Base-by-base conservation (phyloP, 1,140 invertebrate species). In the Drosophila aff. region DNA sequence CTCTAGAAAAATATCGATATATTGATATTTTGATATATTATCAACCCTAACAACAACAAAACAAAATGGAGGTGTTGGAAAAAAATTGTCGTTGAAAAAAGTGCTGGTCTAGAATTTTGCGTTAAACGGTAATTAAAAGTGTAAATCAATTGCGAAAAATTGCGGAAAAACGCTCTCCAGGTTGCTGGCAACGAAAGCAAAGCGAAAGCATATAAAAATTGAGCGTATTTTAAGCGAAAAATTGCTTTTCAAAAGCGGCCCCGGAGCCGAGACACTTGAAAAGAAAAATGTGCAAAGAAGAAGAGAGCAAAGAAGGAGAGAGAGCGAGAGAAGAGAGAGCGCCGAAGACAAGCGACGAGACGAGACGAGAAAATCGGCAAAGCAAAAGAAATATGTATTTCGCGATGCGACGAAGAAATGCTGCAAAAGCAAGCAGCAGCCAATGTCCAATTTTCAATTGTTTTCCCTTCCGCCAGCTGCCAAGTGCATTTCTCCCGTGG, bases 51-150 rank as follows among this genome's bases (percentile, higher is more conserved):
- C 63, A 62, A 63, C 63, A 75, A 75, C 67, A 85, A 92, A 91
- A 92, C 92, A 92, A 93, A 93, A 93, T 93, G 92, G 92, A 92
- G 92, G 92, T 82, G 90, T 92, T 90, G 90, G 92, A 52, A 52
- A 52, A 52, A 52, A 52, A 52, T 92, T 91, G 79, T 90, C 81
- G 53, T 82, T 72, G 75, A 79, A 83, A 79, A 83, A 77, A 78
- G 81, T 86, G 91, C 76, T 91, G 87, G 53, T 57, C 90, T 77
- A 79, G 80, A 91, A 87, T 68, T 92, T 82, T 92, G 79, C 79
- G 77, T 90, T 86, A 89, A 92, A 91, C 82, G 91, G 89, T 91
- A 91, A 85, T 55, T 68, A 75, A 86, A 76, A 86, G 80, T 86
- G 74, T 16, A 84, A 81, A 82, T 82, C 50, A 91, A 81, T 91